Base-by-base conservation (phyloP, 2,888 invertebrate genomes). In the Drosophila nigricruria region DNA sequence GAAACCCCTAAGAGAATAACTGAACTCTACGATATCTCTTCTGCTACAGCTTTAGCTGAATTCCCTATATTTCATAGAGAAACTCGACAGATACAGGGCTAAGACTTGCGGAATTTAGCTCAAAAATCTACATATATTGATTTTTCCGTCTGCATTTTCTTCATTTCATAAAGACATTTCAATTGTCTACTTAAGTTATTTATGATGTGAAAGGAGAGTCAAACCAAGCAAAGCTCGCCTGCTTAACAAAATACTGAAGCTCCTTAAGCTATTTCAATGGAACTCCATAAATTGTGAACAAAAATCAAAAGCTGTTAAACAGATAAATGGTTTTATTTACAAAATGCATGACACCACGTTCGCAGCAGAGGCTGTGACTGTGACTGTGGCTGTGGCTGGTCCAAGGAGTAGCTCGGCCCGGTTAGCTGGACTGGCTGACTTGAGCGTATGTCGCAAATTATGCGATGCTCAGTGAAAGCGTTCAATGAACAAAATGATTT, bases 401-500 rank as follows among this genome's bases (percentile, higher is more conserved):
- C 18, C n/a, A 16, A 47, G 54, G 18, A 18, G 53, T n/a, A 42
- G 34, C 9, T 12, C 57, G 42, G 50, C 45, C 50, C 34, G 59
- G 30, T 57, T 75, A 69, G 70, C 73, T 70, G 18, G 27, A 66
- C 67, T 3, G 45, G n/a, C 16, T 81, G 82, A 82, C 82, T 87
- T 59, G 70, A 89, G 34, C 88, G 83, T 89, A 88, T 88, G 89
- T 83, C 83, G 88, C 84, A 82, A 88, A 79, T 82, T 83, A 87
- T 89, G 82, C 54, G 79, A 57, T 57, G 64, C 66, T 60, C 63
- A 50, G 45, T 75, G 80, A 80, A 79, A 86, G 73, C 75, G 79
- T 79, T 85, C 90, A 91, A 71, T 89, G 90, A 90, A 86, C 83
- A 79, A 89, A 90, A 91, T 91, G 91, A 91, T 91, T 91, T 91